Evolutionary conservation across 2,888 invertebrate species (phyloP), one percentile per base, ranked within the genome.

Genomic region (Xylota sylvarum): DNA sequence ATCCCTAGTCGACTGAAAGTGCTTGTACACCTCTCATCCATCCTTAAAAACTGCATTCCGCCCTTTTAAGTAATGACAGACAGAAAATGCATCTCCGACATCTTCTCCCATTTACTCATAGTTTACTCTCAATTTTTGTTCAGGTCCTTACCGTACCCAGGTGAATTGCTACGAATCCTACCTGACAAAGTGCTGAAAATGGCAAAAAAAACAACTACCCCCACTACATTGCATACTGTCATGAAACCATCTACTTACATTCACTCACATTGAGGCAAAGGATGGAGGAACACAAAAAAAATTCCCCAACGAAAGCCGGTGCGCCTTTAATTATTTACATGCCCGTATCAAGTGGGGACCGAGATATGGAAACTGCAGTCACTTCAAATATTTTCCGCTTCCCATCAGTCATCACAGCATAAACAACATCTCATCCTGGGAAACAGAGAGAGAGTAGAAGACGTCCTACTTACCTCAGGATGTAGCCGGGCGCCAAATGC

Each of bases 281-380:
- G 4, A 6, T n/a, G n/a, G 14, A 6, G 14, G 43, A 1, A 12
- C 5, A 6, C 4, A 14, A 35, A 35, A 32, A 55, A 62, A 46
- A 37, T 32, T n/a, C 2, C 27, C 37, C 17, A 3, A n/a, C 27
- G 6, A 70, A 40, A 50, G 17, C 32, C 27, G 30, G 73, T 40
- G 14, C 14, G 17, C 14, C 56, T 64, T 74, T 74, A 84, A 79
- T 84, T 79, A 85, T 85, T 80, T 69, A 84, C 40, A 80, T 76
- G 50, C 48, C 52, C 40, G 43, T 35, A 74, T 40, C 58, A 64
- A 72, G 70, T 64, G 43, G 27, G 23, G 37, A 56, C 50, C 58
- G 46, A 62, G 65, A 67, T 78, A 77, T 55, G 30, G 32, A 55
- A 72, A 58, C 79, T 73, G 80, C 69, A 84, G 69, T 70, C 64